Evolutionary conservation across 2,888 invertebrate genomes (phyloP).

Genomic region (Eremobia ochroleuca): DNA sequence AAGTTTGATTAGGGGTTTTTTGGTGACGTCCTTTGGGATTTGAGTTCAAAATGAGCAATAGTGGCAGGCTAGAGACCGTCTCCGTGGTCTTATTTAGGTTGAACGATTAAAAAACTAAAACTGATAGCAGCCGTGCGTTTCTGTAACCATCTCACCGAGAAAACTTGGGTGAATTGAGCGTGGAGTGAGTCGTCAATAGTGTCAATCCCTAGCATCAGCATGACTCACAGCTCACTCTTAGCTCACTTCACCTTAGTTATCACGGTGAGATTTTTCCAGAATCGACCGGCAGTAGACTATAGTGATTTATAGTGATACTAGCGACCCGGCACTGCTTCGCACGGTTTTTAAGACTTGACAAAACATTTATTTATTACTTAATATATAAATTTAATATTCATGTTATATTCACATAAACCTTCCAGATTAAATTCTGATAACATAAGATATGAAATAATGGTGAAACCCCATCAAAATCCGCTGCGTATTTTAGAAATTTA

Average conservation of each 20-base stretch:
- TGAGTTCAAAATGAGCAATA: neutral
- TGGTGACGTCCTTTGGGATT: neutral
- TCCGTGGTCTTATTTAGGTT: neutral
- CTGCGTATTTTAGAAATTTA: neutral
- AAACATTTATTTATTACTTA: neutral
- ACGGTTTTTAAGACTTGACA: neutral
- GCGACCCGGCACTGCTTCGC: neutral
- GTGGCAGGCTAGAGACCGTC: neutral
- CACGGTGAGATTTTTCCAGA: too few species aligned
- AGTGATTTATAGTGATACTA: neutral
- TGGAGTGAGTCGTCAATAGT: too few species aligned
- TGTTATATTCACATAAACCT: neutral
- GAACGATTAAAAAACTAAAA: neutral
- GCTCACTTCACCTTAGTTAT: too few species aligned
- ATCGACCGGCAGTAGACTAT: too few species aligned
- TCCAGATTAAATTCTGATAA: neutral
- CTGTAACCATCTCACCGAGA: too few species aligned
- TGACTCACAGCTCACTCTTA: too few species aligned
- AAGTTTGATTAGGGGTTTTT: conserved; percentile 24
- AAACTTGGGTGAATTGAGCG: too few species aligned
- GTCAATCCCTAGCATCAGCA: too few species aligned
- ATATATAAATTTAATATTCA: neutral
- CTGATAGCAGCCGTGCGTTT: too few species aligned
- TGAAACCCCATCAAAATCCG: neutral
- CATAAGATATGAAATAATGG: too few species aligned